Evolutionary conservation across 1,140 invertebrate genomes (phyloP).

Genomic region (Listronotus oregonensis): DNA sequence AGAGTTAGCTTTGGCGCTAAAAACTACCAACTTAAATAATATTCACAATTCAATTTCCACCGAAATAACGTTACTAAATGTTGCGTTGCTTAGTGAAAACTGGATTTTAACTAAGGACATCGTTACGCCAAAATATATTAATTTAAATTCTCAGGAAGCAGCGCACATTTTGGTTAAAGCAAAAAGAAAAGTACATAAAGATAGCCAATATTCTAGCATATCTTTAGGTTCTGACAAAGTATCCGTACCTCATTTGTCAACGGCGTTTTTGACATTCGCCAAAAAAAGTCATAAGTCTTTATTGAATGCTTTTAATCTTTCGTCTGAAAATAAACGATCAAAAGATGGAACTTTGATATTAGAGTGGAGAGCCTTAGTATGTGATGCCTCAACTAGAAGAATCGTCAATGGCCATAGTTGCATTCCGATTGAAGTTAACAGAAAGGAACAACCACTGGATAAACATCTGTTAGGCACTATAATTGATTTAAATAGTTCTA

Average conservation of each 20-base stretch:
- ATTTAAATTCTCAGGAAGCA: constrained; percentile 60
- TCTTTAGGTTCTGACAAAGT: constrained; percentile 48
- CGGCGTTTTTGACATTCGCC: constrained; percentile 50
- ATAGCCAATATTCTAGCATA: constrained; percentile 54
- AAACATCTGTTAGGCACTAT: constrained; percentile 30
- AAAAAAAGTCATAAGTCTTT: constrained; percentile 44
- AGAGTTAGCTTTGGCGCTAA: constrained; percentile 66
- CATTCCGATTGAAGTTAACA: constrained; percentile 51
- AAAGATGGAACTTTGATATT: constrained; percentile 58
- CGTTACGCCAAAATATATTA: constrained; percentile 53
- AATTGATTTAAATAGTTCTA: constrained; percentile 38
- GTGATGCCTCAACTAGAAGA: constrained; percentile 52
- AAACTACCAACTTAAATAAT: constrained; percentile 70
- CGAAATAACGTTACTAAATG: constrained; percentile 64
- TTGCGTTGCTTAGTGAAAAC: constrained; percentile 61
- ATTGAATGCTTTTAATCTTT: constrained; percentile 48
- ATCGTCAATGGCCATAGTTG: constrained; percentile 60
- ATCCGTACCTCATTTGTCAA: constrained; percentile 35
- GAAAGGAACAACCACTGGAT: constrained; percentile 34
- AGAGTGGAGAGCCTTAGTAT: constrained; percentile 60
- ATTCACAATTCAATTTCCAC: constrained; percentile 64
- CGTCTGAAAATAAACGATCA: constrained; percentile 33
- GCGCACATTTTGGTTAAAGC: constrained; percentile 61
- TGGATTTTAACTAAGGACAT: constrained; percentile 60
- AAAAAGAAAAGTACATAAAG: constrained; percentile 42